phyloP scores from a whole-genome alignment of 2,113 vertebrate genomes.

The Colius striatus region DNA sequence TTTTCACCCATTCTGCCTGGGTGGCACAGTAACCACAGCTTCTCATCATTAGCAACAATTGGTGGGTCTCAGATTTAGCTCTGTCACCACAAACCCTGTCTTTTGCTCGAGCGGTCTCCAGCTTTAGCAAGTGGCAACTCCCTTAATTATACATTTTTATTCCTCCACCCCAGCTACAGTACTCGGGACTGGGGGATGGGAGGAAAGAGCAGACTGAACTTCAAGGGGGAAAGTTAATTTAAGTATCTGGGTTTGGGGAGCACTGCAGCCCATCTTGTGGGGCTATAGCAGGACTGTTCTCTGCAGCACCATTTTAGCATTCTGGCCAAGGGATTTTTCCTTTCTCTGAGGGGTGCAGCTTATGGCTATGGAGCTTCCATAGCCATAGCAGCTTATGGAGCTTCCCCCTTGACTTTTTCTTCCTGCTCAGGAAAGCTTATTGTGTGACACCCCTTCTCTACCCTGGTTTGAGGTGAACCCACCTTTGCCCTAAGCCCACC shows the following conservation, averaged over 20 bases:
- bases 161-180: slow-evolving; percentile 26
- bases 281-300: background rate
- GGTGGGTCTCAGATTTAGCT: slow-evolving; percentile 69
- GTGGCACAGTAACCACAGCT: slow-evolving; percentile 51
- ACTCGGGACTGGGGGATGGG: background rate
- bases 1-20: slow-evolving; percentile 43
- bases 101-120: slow-evolving; percentile 46
- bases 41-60: slow-evolving; percentile 58
- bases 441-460: background rate
- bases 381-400: too few species aligned
- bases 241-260: background rate
- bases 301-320: background rate
- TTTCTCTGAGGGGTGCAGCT: background rate
- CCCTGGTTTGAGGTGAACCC: background rate
- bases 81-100: slow-evolving; percentile 61
- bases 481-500: background rate
- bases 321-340: background rate
- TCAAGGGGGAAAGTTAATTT: background rate
- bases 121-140: slow-evolving; percentile 65
- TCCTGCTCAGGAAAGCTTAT: background rate
- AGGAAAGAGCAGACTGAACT: background rate
- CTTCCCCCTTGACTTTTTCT: background rate
- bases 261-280: background rate
- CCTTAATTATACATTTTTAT: slow-evolving; percentile 70
- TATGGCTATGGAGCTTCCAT: too few species aligned